A percentile compares a stretch with the other conserved stretches of the same genome.
Conservation (phyloP, 2,113 vertebrate genomes). For the Pantherophis guttatus region DNA sequence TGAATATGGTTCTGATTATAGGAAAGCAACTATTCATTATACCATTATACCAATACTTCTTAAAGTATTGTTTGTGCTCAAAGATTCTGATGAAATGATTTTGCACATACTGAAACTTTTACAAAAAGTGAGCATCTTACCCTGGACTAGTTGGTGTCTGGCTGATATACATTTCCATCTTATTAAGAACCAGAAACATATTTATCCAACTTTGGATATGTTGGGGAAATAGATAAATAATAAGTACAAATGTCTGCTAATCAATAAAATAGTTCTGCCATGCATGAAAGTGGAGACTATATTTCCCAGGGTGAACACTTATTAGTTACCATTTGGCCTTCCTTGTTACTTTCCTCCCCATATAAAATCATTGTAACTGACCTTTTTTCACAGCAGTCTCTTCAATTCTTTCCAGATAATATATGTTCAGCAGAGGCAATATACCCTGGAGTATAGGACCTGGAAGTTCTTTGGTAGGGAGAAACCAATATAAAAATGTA, state of each 20-base stretch:
- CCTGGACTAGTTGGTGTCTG: neutral
- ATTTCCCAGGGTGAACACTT: neutral
- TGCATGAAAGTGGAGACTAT: neutral
- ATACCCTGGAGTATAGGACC: slow-evolving; percentile 77
- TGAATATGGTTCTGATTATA: neutral
- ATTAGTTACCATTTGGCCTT: neutral
- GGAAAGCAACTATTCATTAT: neutral
- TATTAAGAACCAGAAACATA: neutral
- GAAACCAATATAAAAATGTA: slow-evolving; percentile 33
- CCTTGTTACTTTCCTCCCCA: too few relatives aligned
- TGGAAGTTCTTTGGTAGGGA: slow-evolving; percentile 75
- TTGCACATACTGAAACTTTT: neutral
- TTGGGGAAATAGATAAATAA: neutral
- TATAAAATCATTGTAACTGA: slow-evolving; percentile 55
- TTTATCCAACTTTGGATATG: neutral
- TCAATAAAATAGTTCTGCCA: neutral
- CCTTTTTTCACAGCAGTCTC: slow-evolving; percentile 78
- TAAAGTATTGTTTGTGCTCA: neutral
- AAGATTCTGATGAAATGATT: neutral
- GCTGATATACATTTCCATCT: neutral
- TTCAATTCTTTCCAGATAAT: slow-evolving; percentile 81
- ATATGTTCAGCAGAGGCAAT: slow-evolving; percentile 79
- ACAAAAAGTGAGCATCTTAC: neutral
- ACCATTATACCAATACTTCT: neutral
- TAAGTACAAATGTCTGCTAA: neutral